A percentile compares a stretch with the other conserved stretches of the same genome.
phyloP scores from a whole-genome alignment of 2,888 invertebrate genomes.

The Drosophila trichaetosa region DNA sequence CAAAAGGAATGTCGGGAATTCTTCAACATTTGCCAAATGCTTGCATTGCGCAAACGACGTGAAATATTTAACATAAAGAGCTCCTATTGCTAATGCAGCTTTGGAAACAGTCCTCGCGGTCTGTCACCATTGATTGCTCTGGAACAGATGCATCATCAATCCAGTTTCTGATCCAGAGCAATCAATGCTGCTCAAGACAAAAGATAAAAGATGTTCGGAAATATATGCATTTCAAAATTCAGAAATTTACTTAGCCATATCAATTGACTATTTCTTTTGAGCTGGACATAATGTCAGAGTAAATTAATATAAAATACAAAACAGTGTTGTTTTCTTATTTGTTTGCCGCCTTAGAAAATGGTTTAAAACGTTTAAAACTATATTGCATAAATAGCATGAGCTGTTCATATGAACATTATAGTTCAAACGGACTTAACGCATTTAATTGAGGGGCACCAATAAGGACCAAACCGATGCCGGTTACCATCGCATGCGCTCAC shows the following conservation, averaged over 20 bases:
- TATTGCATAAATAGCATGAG: conserved; percentile 1
- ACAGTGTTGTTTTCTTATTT: neutral
- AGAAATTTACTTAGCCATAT: neutral
- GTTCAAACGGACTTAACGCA: conserved; percentile 8
- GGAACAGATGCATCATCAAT: neutral
- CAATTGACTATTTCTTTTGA: neutral
- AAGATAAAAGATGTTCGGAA: neutral
- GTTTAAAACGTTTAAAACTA: conserved; percentile 21
- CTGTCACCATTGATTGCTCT: conserved; percentile 6
- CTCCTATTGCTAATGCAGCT: neutral
- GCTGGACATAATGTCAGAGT: neutral
- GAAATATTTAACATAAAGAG: neutral
- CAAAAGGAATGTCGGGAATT: neutral
- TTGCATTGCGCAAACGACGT: neutral
- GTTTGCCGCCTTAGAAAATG: too few species aligned
- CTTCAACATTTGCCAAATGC: neutral
- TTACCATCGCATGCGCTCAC: conserved; percentile 1
- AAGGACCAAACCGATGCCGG: neutral
- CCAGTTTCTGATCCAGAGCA: neutral
- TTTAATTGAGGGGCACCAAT: conserved; percentile 27
- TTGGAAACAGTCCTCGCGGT: neutral
- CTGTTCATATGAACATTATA: conserved; percentile 2
- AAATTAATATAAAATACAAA: neutral
- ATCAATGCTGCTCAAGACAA: neutral
- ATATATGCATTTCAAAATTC: neutral